These are phyloP conservation scores for Eufriesea mexicana DNA, from an alignment of 1,140 invertebrate species.

Conservation along the genomic window DNA sequence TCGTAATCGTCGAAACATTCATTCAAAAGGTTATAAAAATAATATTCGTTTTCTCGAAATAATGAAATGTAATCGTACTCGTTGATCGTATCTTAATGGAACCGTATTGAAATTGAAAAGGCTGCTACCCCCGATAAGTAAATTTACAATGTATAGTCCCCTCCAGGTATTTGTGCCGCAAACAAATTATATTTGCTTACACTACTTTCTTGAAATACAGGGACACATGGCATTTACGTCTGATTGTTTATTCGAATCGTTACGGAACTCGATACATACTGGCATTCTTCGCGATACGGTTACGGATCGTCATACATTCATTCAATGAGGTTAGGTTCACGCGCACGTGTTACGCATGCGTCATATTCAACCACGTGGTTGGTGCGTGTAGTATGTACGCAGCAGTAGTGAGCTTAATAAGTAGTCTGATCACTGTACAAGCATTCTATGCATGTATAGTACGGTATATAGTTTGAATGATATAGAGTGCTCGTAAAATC, in stretches of 20 bases:
- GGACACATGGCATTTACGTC: neutral
- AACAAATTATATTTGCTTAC: neutral
- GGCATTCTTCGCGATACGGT: conserved; percentile 29
- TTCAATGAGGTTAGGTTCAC: conserved; percentile 62
- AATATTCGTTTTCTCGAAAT: conserved; percentile 3
- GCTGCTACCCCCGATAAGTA: conserved; percentile 39
- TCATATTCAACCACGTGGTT: conserved; percentile 69
- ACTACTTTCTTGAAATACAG: neutral
- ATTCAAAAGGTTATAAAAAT: neutral
- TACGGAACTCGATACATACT: conserved; percentile 20
- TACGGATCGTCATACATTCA: conserved; percentile 8
- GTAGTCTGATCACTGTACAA: conserved; percentile 5
- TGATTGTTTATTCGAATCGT: conserved; percentile 8
- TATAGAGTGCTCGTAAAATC: too few relatives aligned
- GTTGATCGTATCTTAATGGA: conserved; percentile 66
- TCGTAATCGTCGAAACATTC: neutral
- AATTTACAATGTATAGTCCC: conserved; percentile 38
- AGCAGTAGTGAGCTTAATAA: conserved; percentile 9
- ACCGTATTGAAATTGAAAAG: conserved; percentile 48
- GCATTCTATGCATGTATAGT: neutral
- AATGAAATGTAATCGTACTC: conserved; percentile 56
- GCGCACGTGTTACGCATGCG: conserved; percentile 71
- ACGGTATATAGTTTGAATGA: neutral
- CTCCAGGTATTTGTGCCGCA: neutral
- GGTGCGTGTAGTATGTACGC: conserved; percentile 3